Base-by-base conservation (phyloP, 2,113 vertebrate species). In the Heterotis niloticus region DNA sequence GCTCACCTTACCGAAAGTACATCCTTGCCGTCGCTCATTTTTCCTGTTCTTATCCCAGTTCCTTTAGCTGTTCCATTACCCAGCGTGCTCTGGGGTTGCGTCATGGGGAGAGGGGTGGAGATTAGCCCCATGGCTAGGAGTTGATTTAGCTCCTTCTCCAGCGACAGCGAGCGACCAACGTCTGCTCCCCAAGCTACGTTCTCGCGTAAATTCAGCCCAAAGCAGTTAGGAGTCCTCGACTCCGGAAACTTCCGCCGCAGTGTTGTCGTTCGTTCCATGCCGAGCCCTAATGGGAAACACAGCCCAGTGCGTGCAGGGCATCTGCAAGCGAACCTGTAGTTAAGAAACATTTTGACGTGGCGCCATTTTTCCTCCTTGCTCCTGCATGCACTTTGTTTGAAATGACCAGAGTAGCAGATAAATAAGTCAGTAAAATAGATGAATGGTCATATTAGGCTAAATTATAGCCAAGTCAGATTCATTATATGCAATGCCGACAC, bases 281-380 rank as follows among this genome's bases (percentile, higher is more conserved):
- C 78, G 26, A 83, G 78, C 80, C 83, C 83, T 90, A 88, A 92
- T 90, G 86, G 83, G n/a, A 83, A 90, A 91, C 89, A 81, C 89
- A 90, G 88, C 56, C 76, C 44, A 11, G 82, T 87, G 75, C 80
- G 70, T 71, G 65, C 80, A 78, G 81, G 80, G 77, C 83, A 62
- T 26, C 28, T 54, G 64, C 10, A n/a, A 23, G 17, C 5, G 23
- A n/a, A 59, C 54, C 7, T 17, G 13, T 28, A 51, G 23, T 24
- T 4, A n/a, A 74, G 71, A 23, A 20, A 24, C 13, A n/a, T 51
- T 74, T 59, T 73, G 23, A 65, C 5, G 18, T 23, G n/a, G 10
- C 64, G 10, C 64, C n/a, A 10, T 65, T 65, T n/a, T 65, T 65
- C n/a, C 64, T 65, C 10, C 18, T n/a, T 1, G n/a, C 64, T 23